phyloP scores from a whole-genome alignment of 2,797 vertebrate species.

The Harpagifer antarcticus region DNA sequence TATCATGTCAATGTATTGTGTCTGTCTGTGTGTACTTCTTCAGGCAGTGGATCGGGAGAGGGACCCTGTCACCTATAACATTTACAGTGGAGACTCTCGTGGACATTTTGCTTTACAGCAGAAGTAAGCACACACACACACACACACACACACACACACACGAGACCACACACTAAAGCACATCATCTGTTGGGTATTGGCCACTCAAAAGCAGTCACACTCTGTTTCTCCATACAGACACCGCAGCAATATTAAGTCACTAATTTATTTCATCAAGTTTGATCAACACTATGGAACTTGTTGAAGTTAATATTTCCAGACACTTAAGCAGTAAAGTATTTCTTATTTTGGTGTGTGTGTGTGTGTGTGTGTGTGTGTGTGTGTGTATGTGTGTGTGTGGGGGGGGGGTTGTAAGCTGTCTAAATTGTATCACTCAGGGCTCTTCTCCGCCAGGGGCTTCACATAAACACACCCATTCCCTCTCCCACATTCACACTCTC shows the following conservation, averaged over 20 bases:
- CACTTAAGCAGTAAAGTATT: not conserved
- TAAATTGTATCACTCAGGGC: constrained; percentile 26
- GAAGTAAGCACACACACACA: constrained; percentile 83
- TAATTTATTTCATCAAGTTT: not conserved
- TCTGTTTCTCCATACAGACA: too few species aligned
- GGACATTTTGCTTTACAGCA: constrained; percentile 91
- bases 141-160: not conserved
- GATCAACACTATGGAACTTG: not conserved
- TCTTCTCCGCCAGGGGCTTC: constrained; percentile 3
- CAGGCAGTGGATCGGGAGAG: constrained; percentile 96
- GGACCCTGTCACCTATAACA: constrained; percentile 92
- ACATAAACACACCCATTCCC: constrained; percentile 29
- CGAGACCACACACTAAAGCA: too few species aligned
- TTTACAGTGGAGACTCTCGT: constrained; percentile 91
- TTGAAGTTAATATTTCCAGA: constrained; percentile 8
- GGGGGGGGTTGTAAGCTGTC: not conserved
- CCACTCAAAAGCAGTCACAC: too few species aligned
- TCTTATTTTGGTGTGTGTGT: too few species aligned
- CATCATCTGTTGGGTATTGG: too few species aligned
- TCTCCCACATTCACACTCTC: constrained; percentile 16
- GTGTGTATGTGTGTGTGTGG: too few species aligned
- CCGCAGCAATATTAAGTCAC: too few species aligned
- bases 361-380: too few species aligned
- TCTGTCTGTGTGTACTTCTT: constrained; percentile 37
- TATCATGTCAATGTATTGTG: constrained; percentile 8